Percentiles rank a stretch among this genome's conserved stretches.
Evolutionary conservation across 2,888 invertebrate genomes (phyloP).

Genomic region (Nomada fabriciana): DNA sequence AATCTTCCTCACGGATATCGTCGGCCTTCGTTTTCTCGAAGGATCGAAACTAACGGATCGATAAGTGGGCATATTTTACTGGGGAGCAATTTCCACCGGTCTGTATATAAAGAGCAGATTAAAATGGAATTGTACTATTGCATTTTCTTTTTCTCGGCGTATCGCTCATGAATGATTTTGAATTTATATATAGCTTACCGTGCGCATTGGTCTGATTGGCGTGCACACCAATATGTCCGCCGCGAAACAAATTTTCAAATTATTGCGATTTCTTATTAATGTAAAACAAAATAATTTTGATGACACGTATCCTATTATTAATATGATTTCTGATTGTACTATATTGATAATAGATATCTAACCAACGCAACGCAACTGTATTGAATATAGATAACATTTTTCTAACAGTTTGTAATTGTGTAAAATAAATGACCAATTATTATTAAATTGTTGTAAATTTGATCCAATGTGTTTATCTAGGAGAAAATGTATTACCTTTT

Average conservation of each 20-base stretch:
- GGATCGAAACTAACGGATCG: slow-evolving; percentile 49
- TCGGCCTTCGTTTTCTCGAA: slow-evolving; percentile 45
- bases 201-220: slow-evolving; percentile 36
- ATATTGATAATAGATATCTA: neutral
- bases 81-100: neutral
- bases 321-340: neutral
- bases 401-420: neutral
- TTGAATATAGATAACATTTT: neutral
- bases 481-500: neutral
- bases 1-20: slow-evolving; percentile 8
- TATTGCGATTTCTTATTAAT: neutral
- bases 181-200: slow-evolving; percentile 41
- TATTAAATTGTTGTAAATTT: neutral
- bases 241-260: slow-evolving; percentile 33
- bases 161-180: slow-evolving; percentile 27
- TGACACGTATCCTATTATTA: neutral
- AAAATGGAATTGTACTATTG: neutral
- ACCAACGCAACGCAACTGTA: too few relatives aligned
- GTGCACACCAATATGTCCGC: slow-evolving; percentile 30
- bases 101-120: neutral
- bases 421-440: neutral
- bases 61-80: slow-evolving; percentile 9
- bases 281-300: neutral
- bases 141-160: neutral
- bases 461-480: neutral